These are phyloP conservation scores for Micrasema longulum DNA, from an alignment of 1,140 invertebrate genomes.

Conservation along the genomic window DNA sequence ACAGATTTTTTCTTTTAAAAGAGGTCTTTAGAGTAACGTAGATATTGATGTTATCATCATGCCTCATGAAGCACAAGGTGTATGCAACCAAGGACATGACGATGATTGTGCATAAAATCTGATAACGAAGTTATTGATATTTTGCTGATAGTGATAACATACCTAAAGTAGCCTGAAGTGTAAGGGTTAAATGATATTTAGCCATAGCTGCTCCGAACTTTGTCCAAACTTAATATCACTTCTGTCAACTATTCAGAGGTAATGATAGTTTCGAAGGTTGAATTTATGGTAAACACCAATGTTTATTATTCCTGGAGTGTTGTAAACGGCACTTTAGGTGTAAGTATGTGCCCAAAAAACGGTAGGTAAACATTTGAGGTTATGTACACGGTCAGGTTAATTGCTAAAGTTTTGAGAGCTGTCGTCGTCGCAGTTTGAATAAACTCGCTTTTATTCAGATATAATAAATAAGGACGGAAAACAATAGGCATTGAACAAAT, in stretches of 20 bases:
- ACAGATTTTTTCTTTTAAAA: too few relatives aligned
- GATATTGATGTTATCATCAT: too few relatives aligned
- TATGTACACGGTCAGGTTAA: conserved; percentile 15
- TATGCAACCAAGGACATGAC: too few relatives aligned
- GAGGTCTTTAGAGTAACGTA: too few relatives aligned
- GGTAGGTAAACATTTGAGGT: not conserved
- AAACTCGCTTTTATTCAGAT: conserved; percentile 5
- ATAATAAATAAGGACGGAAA: not conserved
- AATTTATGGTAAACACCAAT: conserved; percentile 12
- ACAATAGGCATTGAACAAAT: too few relatives aligned
- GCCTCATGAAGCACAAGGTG: too few relatives aligned
- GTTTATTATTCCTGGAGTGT: conserved; percentile 14
- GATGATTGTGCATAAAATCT: too few relatives aligned
- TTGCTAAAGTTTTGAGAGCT: conserved; percentile 28
- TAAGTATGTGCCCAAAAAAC: conserved; percentile 14
- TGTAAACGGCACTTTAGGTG: conserved; percentile 19
- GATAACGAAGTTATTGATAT: too few relatives aligned
- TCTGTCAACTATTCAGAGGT: conserved; percentile 15
- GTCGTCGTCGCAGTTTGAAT: conserved; percentile 18
- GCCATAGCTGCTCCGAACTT: conserved; percentile 10
- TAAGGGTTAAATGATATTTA: conserved; percentile 26
- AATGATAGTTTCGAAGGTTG: conserved; percentile 13
- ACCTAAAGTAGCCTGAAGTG: too few relatives aligned
- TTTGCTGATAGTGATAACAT: too few relatives aligned
- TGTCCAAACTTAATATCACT: conserved; percentile 23